Conservation (phyloP, 2,797 vertebrate species). For the Platalea minor region DNA sequence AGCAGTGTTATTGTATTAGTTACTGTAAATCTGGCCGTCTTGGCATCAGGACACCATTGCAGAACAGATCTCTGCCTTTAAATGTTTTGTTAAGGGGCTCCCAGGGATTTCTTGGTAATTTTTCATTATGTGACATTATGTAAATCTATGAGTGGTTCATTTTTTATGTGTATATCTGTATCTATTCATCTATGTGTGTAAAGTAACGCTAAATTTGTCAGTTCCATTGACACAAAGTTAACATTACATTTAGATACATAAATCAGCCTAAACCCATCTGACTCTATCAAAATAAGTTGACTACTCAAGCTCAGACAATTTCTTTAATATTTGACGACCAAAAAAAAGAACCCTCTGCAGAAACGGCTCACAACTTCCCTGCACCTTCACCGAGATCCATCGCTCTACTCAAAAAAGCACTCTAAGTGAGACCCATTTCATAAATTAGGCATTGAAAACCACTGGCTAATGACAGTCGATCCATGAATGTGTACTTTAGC, state of each 20-base stretch:
- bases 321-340: background rate
- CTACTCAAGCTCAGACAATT: background rate
- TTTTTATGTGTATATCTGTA: background rate
- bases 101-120: background rate
- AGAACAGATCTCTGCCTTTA: background rate
- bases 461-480: background rate
- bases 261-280: background rate
- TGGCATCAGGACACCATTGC: background rate
- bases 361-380: background rate
- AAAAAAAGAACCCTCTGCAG: background rate
- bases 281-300: background rate
- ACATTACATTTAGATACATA: background rate
- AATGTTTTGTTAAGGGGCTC: background rate
- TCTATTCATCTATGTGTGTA: background rate
- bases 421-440: background rate
- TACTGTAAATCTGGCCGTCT: background rate
- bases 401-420: background rate
- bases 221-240: background rate
- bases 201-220: background rate
- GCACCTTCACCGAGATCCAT: background rate
- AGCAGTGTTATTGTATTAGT: background rate
- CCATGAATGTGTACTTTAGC: background rate
- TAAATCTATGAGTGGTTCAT: background rate
- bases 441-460: background rate
- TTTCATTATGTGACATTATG: background rate